Evolutionary conservation across 2,113 vertebrate species (phyloP), one percentile per base, ranked within the genome.

Genomic region (Charadrius vociferus): DNA sequence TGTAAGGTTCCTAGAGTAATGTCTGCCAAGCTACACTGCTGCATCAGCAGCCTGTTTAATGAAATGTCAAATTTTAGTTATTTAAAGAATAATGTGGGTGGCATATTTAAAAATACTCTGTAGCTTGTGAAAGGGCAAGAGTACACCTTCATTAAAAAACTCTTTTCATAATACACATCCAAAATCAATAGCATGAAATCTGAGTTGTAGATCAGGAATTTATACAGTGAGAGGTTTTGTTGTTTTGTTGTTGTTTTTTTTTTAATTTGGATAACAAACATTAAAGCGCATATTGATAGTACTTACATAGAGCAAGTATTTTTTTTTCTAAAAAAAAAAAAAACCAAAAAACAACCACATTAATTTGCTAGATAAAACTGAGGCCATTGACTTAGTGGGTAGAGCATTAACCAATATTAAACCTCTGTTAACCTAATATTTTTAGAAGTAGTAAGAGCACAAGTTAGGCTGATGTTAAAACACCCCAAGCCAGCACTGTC

Each of bases 61-160:
- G 27, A 92, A 81, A 80, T 39, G n/a, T 14, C 82, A 93, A 30
- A 66, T 77, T 79, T 80, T 45, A 85, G 61, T 82, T 84, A 92
- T 83, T 84, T 82, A 72, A 80, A 75, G 52, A 81, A 80, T 70
- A 73, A 68, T 36, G 74, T 94, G 62, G 61, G 41, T 77, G 78
- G 78, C 74, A 87, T 62, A 86, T 50, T 95, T 82, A 77, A 82
- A 95, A 96, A 87, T 89, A 94, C 16, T 70, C 84, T n/a, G 17
- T 75, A 77, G 49, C 45, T 81, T 93, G 36, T 89, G 58, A 82
- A 93, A 96, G 70, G 78, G 81, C 53, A 95, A 61, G 24, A 95
- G 53, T 49, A 84, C 21, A 72, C 36, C 36, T 91, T 72, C 62
- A 87, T 79, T 87, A 80, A 88, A 93, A 88, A 75, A 27, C 10